Conservation (phyloP, 2,888 invertebrate species). For the Pterostichus niger region DNA sequence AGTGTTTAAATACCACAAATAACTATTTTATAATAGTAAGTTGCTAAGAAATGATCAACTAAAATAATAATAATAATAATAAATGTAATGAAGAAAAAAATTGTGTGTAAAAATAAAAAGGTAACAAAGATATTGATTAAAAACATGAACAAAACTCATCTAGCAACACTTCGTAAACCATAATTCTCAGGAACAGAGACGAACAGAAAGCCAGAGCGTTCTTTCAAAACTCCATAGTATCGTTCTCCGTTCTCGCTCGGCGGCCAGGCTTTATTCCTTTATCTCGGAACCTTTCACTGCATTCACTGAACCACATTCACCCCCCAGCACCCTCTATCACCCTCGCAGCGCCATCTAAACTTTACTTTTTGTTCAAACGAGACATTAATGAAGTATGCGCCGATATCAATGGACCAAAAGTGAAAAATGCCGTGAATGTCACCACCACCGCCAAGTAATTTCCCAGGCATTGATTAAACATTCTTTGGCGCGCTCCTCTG, state of each 20-base stretch:
- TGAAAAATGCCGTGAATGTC: constrained; percentile 72
- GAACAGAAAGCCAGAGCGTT: constrained; percentile 46
- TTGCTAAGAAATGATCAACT: too few relatives aligned
- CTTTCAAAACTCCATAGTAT: constrained; percentile 30
- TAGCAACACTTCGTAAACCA: constrained; percentile 25
- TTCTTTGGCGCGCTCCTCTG: constrained; percentile 51
- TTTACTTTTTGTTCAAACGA: constrained; percentile 75
- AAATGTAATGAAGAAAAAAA: too few relatives aligned
- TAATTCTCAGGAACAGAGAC: constrained; percentile 20
- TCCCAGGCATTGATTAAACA: constrained; percentile 61
- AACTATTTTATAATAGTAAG: too few relatives aligned
- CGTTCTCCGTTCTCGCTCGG: constrained; percentile 61
- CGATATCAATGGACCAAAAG: constrained; percentile 75
- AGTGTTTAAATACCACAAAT: too few relatives aligned
- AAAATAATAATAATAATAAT: too few relatives aligned
- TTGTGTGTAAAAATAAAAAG: background rate
- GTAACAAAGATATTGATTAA: constrained; percentile 36
- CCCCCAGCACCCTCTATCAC: constrained; percentile 35
- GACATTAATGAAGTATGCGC: constrained; percentile 76
- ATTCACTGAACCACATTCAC: constrained; percentile 75
- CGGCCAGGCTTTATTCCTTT: constrained; percentile 76
- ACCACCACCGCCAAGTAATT: constrained; percentile 57
- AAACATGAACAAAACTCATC: constrained; percentile 37
- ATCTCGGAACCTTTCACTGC: constrained; percentile 76
- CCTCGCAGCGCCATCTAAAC: constrained; percentile 68